Conservation (phyloP, 2,888 invertebrate species). For the Mythimna loreyi region DNA sequence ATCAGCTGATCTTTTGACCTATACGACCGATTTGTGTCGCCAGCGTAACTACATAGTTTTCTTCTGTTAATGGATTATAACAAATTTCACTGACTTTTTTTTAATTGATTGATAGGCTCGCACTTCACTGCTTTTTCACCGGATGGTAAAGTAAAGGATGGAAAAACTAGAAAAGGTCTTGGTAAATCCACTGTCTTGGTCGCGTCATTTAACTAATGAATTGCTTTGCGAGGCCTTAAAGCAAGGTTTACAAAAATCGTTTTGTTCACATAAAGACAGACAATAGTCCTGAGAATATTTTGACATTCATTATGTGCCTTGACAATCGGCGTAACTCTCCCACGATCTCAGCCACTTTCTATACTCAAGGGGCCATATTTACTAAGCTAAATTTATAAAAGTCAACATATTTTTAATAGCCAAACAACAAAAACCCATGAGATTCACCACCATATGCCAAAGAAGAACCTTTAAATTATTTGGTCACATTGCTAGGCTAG, state of each 20-base stretch:
- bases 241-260: constrained; percentile 32
- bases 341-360: constrained; percentile 59
- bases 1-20: background rate
- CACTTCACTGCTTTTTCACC: no score
- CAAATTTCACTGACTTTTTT: constrained; percentile 3
- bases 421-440: no score
- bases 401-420: no score
- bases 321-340: constrained; percentile 48
- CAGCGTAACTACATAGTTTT: background rate
- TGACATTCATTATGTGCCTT: constrained; percentile 34
- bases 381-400: no score
- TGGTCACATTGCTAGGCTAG: no score
- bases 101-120: no score
- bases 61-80: background rate
- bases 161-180: no score
- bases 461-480: no score
- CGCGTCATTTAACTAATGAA: background rate
- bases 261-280: constrained; percentile 19
- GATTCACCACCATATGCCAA: no score
- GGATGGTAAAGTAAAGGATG: no score
- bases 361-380: constrained; percentile 15
- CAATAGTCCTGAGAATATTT: constrained; percentile 55
- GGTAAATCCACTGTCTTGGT: background rate
- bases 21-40: background rate
- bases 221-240: constrained; percentile 15